Evolutionary conservation across 2,113 vertebrate species (phyloP).

Genomic region (Setophaga petechia): DNA sequence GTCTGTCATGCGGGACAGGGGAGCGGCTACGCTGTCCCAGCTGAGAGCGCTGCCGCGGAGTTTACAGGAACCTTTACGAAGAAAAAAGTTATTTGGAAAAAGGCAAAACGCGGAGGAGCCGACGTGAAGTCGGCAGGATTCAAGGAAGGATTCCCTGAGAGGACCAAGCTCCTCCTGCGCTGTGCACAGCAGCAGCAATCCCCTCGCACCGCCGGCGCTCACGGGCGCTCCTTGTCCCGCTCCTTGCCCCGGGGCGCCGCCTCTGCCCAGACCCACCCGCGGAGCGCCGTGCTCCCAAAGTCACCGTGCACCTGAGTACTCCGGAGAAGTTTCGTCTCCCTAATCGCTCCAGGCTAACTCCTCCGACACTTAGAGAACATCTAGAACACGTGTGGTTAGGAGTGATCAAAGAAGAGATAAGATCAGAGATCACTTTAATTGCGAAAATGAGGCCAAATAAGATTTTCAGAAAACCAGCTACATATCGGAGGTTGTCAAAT

Average conservation of each 20-base stretch:
- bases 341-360: background rate
- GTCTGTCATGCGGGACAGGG: too few species aligned
- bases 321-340: background rate
- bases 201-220: fast-evolving
- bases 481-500: conserved; percentile 37
- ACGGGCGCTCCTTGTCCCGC: too few species aligned
- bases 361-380: background rate
- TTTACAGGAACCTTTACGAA: background rate
- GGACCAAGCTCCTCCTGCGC: background rate
- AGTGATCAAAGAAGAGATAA: background rate
- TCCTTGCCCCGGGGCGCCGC: background rate
- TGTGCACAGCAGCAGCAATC: background rate
- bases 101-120: background rate
- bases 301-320: fast-evolving
- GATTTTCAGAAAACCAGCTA: conserved; percentile 40
- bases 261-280: background rate
- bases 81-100: background rate
- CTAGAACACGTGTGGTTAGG: background rate
- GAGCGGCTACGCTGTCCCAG: too few species aligned
- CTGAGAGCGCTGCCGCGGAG: background rate
- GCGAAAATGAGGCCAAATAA: conserved; percentile 46
- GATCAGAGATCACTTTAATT: conserved; percentile 58
- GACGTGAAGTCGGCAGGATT: background rate
- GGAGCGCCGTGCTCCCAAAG: background rate
- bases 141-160: background rate